phyloP scores from a whole-genome alignment of 2,888 invertebrate species.

The Sphaerophoria taeniata region DNA sequence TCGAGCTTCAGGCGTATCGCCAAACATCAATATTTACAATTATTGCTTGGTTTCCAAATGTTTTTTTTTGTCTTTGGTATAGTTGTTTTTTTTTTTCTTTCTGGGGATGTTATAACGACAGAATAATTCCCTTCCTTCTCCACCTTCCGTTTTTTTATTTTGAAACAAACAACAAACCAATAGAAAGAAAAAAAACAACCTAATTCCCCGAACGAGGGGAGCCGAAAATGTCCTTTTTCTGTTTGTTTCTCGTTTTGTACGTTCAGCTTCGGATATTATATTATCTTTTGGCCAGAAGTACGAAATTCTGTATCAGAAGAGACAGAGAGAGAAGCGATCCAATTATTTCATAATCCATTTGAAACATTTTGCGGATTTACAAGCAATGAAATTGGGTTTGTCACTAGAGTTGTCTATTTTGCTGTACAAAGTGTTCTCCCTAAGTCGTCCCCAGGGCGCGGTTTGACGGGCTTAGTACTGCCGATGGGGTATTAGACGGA shows the following conservation, averaged over 20 bases:
- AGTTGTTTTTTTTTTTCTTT: neutral
- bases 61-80: constrained; percentile 25
- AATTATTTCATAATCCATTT: constrained; percentile 74
- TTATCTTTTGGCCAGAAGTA: constrained; percentile 53
- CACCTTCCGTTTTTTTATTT: no score
- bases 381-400: no score
- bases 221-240: constrained; percentile 16
- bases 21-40: constrained; percentile 69
- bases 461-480: neutral
- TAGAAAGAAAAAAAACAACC: constrained; percentile 7
- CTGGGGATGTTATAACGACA: constrained; percentile 41
- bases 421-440: constrained; percentile 25
- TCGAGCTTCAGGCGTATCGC: constrained; percentile 17
- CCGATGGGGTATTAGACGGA: constrained; percentile 29
- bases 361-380: constrained; percentile 72
- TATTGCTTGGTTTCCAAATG: constrained; percentile 57
- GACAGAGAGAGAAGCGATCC: constrained; percentile 61
- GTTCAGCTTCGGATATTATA: no score
- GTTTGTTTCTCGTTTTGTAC: neutral
- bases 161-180: neutral
- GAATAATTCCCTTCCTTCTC: constrained; percentile 27
- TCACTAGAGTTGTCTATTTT: constrained; percentile 58
- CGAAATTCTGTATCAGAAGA: neutral
- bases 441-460: neutral
- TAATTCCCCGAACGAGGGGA: constrained; percentile 40